Evolutionary conservation across 2,797 vertebrate species (phyloP).

Genomic region (Macroramphosus scolopax): DNA sequence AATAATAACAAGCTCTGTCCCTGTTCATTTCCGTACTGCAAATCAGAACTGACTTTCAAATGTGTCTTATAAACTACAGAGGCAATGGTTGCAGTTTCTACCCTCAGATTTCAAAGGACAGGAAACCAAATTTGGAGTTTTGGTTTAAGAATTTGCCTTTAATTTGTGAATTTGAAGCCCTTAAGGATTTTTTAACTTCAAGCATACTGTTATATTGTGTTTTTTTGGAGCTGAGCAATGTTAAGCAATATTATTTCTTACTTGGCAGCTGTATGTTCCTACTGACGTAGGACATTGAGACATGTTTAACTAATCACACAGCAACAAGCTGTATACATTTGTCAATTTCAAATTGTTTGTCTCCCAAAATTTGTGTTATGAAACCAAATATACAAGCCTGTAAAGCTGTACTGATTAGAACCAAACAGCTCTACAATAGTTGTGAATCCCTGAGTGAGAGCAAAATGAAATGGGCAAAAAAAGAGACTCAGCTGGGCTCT

Average conservation of each 20-base stretch:
- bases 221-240: no score
- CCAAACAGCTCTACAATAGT: not conserved
- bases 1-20: not conserved
- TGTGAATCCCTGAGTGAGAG: no score
- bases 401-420: not conserved
- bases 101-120: not conserved
- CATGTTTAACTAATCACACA: conserved; percentile 10
- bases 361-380: no score
- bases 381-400: conserved; percentile 12
- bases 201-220: no score
- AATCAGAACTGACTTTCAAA: no score
- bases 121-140: no score
- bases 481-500: conserved; percentile 23
- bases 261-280: no score
- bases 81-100: conserved; percentile 4
- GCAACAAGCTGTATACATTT: conserved; percentile 12
- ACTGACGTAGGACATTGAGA: conserved; percentile 12
- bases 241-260: no score
- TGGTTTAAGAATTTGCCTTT: conserved; percentile 1
- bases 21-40: not conserved
- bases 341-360: not conserved
- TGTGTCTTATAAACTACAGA: not conserved
- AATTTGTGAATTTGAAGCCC: conserved; percentile 1
- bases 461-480: no score
- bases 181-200: no score